These are phyloP conservation scores for Gymnoscopelus microlampas DNA, from an alignment of 2,797 vertebrate genomes.

Conservation along the genomic window DNA sequence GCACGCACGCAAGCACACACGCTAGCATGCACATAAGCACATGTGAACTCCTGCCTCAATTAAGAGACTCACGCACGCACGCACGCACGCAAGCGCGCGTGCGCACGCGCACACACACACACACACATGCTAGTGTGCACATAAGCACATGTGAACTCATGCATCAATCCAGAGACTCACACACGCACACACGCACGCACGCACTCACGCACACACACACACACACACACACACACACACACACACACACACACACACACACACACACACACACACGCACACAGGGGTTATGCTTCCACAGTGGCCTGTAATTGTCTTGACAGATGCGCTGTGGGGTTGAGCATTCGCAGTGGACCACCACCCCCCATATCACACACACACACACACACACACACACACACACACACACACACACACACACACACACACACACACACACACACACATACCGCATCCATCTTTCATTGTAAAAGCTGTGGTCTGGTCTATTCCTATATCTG, in stretches of 20 bases:
- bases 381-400: not conserved
- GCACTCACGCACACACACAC: slow-evolving; percentile 19
- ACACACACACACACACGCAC: slow-evolving; percentile 23
- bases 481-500: too few species aligned
- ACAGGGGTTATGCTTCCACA: slow-evolving; percentile 32
- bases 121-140: too few species aligned
- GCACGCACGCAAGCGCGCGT: too few species aligned
- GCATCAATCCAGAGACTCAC: too few species aligned
- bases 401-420: not conserved
- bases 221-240: slow-evolving; percentile 13
- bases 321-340: slow-evolving; percentile 54
- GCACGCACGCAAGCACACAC: too few species aligned
- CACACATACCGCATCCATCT: not conserved
- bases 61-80: too few species aligned
- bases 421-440: not conserved
- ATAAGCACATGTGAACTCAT: too few species aligned
- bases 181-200: not conserved
- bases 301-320: slow-evolving; percentile 61
- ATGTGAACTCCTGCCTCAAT: too few species aligned
- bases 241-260: slow-evolving; percentile 36
- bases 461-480: not conserved
- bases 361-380: slow-evolving; percentile 34
- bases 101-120: too few species aligned
- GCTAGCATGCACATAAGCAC: too few species aligned
- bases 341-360: slow-evolving; percentile 50